Conservation (phyloP, 1,140 invertebrate genomes). For the Potamilus streckersoni region DNA sequence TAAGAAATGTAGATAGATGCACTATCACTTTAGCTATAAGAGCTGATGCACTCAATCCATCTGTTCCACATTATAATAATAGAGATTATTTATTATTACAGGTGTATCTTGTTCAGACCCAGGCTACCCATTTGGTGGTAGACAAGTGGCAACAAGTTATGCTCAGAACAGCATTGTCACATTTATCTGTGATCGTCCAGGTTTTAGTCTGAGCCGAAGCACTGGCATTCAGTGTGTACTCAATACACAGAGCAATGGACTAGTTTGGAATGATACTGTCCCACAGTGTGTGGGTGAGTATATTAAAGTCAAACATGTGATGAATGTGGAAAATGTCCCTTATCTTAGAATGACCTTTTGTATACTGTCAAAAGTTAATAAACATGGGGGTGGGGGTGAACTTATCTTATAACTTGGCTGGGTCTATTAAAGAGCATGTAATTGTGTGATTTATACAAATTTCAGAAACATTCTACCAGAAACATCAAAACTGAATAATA, state of each 20-base stretch:
- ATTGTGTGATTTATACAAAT: no score
- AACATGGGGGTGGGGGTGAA: not conserved
- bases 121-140: constrained; percentile 11
- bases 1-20: no score
- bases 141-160: constrained; percentile 3
- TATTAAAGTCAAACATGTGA: not conserved
- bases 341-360: not conserved
- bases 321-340: not conserved
- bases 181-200: constrained; percentile 4
- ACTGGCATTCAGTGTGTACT: not conserved
- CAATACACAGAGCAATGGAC: constrained; percentile 1
- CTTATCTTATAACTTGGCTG: not conserved
- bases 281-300: constrained; percentile 27
- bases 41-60: no score
- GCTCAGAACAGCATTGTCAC: constrained; percentile 10
- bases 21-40: no score
- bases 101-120: constrained; percentile 17
- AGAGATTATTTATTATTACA: not conserved
- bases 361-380: not conserved
- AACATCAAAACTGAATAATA: no score
- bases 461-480: no score
- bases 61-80: no score
- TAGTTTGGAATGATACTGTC: constrained; percentile 11
- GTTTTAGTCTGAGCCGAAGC: constrained; percentile 4
- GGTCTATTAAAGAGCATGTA: no score